These are phyloP conservation scores for Alectura lathami DNA, from an alignment of 2,113 vertebrate species.

Conservation along the genomic window DNA sequence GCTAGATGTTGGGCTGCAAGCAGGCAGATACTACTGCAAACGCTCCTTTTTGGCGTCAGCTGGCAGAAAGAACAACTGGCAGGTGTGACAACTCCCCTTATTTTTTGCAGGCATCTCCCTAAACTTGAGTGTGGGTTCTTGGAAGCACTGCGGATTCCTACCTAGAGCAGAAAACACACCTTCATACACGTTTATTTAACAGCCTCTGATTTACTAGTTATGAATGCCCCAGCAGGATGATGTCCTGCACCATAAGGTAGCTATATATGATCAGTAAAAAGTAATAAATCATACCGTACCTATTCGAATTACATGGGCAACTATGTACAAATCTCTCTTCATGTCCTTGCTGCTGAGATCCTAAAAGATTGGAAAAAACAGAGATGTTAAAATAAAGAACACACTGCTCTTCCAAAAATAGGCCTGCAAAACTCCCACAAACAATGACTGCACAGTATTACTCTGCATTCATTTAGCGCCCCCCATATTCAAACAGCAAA, in stretches of 20 bases:
- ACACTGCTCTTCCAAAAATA: neutral
- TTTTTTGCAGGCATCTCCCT: neutral
- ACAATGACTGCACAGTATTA: neutral
- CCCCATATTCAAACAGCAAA: neutral
- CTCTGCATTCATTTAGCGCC: neutral
- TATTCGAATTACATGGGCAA: conserved; percentile 94
- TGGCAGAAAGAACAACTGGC: neutral
- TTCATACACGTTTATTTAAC: neutral
- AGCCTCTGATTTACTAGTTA: neutral
- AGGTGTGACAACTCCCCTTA: neutral
- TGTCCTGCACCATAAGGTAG: neutral
- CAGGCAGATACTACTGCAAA: neutral
- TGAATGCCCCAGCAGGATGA: neutral
- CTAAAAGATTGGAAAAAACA: conserved; percentile 71
- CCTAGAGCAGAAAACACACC: neutral
- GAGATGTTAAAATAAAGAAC: neutral
- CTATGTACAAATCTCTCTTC: conserved; percentile 95
- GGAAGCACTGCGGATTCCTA: neutral
- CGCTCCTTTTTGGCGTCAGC: neutral
- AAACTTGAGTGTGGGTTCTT: neutral
- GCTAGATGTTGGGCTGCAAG: neutral
- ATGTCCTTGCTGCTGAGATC: conserved; percentile 97
- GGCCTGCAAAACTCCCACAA: neutral
- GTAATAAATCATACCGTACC: conserved; percentile 76
- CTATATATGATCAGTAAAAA: neutral